Evolutionary conservation across 1,140 invertebrate genomes (phyloP).

Genomic region (Macrosteles quadrilineatus): DNA sequence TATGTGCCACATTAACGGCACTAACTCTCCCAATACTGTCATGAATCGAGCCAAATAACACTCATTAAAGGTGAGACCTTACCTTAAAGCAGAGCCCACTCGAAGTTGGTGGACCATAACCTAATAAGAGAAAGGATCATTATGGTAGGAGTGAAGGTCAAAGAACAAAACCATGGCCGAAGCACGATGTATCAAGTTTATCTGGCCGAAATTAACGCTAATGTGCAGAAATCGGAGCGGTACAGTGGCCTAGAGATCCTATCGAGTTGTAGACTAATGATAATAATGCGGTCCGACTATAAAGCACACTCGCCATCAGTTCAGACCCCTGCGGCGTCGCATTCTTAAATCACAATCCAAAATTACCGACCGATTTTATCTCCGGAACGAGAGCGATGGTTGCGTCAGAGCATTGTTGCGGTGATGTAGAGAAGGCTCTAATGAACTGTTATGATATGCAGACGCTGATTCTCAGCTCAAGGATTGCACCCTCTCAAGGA

Average conservation of each 20-base stretch:
- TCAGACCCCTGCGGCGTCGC: not conserved
- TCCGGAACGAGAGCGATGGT: no score
- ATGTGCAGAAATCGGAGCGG: slow-evolving; percentile 15
- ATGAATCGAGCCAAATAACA: no score
- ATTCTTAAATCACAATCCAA: not conserved
- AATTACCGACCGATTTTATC: not conserved
- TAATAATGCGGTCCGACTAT: slow-evolving; percentile 3
- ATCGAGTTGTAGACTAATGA: not conserved
- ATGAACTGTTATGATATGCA: no score
- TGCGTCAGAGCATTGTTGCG: not conserved
- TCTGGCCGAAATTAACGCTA: slow-evolving; percentile 7
- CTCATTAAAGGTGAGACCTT: no score
- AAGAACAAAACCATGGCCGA: not conserved
- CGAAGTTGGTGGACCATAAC: not conserved
- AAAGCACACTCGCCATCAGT: not conserved
- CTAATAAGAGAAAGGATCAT: slow-evolving; percentile 8
- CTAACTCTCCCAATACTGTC: no score
- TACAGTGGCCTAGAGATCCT: not conserved
- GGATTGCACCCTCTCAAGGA: no score
- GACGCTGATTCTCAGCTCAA: no score
- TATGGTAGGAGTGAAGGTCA: not conserved
- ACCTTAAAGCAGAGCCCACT: no score
- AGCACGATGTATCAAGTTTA: slow-evolving; percentile 11
- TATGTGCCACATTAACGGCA: no score
- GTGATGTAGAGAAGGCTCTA: not conserved